Evolutionary conservation across 2,888 invertebrate species (phyloP).

Genomic region (Odontocerum albicorne): DNA sequence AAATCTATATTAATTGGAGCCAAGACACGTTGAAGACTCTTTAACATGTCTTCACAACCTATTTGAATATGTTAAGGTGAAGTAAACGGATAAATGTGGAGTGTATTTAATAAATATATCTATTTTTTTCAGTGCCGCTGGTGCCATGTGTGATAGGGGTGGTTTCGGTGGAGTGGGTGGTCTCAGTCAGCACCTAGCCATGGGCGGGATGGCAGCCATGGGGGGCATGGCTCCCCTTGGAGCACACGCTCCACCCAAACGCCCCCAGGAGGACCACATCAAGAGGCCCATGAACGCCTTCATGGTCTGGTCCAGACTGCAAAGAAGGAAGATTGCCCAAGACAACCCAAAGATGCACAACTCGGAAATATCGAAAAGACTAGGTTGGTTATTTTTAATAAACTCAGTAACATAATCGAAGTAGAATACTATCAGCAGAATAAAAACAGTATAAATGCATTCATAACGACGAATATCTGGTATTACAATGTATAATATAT

Average conservation of each 20-base stretch:
- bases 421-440: background rate
- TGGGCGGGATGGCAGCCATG: conserved; percentile 53
- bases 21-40: background rate
- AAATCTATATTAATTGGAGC: too few relatives aligned
- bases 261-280: conserved; percentile 82
- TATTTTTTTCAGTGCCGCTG: conserved; percentile 39
- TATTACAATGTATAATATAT: too few relatives aligned
- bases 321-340: conserved; percentile 92
- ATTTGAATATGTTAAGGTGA: too few relatives aligned
- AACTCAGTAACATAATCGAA: background rate
- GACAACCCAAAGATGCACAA: conserved; percentile 99
- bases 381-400: conserved; percentile 63
- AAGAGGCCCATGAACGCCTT: conserved; percentile 98
- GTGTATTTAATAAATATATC: background rate
- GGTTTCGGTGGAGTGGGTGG: conserved; percentile 63
- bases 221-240: conserved; percentile 60
- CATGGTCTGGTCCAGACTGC: conserved; percentile 96
- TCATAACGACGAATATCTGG: too few relatives aligned
- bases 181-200: conserved; percentile 46
- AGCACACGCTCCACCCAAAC: conserved; percentile 49
- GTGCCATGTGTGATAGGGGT: conserved; percentile 70
- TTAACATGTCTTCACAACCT: too few relatives aligned
- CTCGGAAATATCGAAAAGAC: conserved; percentile 91
- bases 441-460: too few relatives aligned
- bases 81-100: background rate